These are phyloP conservation scores for Ophion ventricosus DNA, from an alignment of 2,888 invertebrate genomes.

Conservation along the genomic window DNA sequence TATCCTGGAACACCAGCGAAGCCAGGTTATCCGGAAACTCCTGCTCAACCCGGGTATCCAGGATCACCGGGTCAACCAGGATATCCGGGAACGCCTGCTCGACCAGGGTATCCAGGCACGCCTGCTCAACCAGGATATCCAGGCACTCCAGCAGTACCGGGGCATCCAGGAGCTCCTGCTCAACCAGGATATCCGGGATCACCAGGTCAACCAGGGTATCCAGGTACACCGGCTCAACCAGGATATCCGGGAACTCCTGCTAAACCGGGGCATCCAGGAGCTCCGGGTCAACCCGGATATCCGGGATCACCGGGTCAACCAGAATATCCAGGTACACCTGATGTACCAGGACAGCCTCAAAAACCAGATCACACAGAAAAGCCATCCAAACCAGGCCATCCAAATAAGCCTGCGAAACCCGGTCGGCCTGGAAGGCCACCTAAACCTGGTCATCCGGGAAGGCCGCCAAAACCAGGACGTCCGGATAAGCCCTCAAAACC, in stretches of 20 bases:
- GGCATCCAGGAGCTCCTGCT: conserved; percentile 22
- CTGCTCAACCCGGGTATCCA: conserved; percentile 74
- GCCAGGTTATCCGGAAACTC: conserved; percentile 61
- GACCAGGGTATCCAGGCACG: conserved; percentile 74
- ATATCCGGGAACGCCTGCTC: conserved; percentile 38
- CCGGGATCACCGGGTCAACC: conserved; percentile 80
- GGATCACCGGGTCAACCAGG: conserved; percentile 70
- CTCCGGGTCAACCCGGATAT: conserved; percentile 82
- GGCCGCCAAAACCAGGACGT: conserved; percentile 70
- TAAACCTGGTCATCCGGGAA: conserved; percentile 61
- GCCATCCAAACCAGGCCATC: conserved; percentile 68
- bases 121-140: conserved; percentile 65
- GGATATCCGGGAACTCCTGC: conserved; percentile 66
- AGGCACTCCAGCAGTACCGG: conserved; percentile 36
- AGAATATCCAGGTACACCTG: conserved; percentile 66
- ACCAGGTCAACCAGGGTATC: conserved; percentile 50
- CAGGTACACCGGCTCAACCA: conserved; percentile 35
- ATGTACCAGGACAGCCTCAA: conserved; percentile 45
- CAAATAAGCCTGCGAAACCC: conserved; percentile 51
- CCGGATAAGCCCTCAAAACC: conserved; percentile 53
- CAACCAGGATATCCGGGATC: conserved; percentile 40
- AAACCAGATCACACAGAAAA: conserved; percentile 26
- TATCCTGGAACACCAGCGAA: conserved; percentile 74
- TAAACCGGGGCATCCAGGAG: conserved; percentile 63
- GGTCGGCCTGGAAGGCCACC: conserved; percentile 55